These are phyloP conservation scores for Megastigmus dorsalis DNA, from an alignment of 2,888 invertebrate species.

Conservation along the genomic window DNA sequence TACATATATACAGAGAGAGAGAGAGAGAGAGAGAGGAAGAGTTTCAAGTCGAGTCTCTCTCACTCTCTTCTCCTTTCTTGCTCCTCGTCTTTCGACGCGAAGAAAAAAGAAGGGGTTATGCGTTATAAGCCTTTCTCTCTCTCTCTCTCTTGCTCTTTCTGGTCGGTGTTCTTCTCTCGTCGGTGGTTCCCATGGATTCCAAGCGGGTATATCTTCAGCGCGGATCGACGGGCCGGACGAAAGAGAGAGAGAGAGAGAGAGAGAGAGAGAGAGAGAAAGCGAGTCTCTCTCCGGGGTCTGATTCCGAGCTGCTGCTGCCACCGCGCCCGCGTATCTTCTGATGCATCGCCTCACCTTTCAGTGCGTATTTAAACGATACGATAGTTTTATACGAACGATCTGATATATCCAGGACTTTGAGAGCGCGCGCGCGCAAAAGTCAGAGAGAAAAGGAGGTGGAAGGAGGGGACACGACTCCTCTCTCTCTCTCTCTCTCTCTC, in stretches of 20 bases:
- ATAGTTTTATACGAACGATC: constrained; percentile 74
- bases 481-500: too few species aligned
- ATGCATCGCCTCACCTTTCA: constrained; percentile 75
- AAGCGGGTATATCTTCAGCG: constrained; percentile 72
- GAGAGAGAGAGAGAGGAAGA: constrained; percentile 23
- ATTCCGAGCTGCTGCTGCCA: constrained; percentile 65
- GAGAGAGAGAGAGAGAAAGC: too few species aligned
- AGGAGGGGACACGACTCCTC: constrained; percentile 4
- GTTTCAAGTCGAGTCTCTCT: constrained; percentile 22
- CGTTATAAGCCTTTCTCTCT: constrained; percentile 60
- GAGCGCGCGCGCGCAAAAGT: constrained; percentile 68
- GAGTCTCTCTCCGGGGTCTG: too few species aligned
- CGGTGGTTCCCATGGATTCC: constrained; percentile 74
- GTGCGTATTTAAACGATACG: constrained; percentile 75
- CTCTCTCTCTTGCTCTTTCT: constrained; percentile 31
- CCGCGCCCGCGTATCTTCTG: constrained; percentile 73
- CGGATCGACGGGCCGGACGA: constrained; percentile 71
- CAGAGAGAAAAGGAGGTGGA: constrained; percentile 37
- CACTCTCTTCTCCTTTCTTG: constrained; percentile 10
- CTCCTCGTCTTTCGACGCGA: constrained; percentile 45
- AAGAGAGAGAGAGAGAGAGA: too few species aligned
- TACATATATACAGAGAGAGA: constrained; percentile 19
- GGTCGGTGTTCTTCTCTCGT: not conserved
- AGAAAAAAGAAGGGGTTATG: constrained; percentile 63
- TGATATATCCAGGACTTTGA: constrained; percentile 70